Base-by-base conservation (phyloP, 2,797 vertebrate species). In the Coreius guichenoti region DNA sequence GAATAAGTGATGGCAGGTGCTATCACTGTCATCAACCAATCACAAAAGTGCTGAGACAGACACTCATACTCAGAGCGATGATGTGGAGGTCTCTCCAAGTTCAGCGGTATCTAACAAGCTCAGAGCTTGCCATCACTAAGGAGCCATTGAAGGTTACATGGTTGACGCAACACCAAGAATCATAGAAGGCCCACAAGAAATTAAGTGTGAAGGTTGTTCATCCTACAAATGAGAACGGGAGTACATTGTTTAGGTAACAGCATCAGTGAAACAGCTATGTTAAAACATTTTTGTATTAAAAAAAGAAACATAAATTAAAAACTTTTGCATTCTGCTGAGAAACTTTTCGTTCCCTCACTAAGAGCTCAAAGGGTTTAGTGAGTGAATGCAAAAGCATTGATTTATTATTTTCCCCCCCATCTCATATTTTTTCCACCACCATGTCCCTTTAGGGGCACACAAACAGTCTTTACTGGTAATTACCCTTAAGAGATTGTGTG, bases 1-100 rank as follows among this genome's bases (percentile, higher is more conserved):
- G 77, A 87, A 90, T 90, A 88, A 88, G 80, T 88, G 87, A 89
- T 86, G 31, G 80, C 36, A 76, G 77, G 68, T 77, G 86, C 86
- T 88, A 87, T 87, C 81, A 75, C 51, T 85, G 82, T 88, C 87
- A 84, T 90, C 87, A 79, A 86, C 84, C 89, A 84, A 87, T 88
- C 89, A 80, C 39, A 31, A 67, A 84, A 80, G 72, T 88, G 84
- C 89, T 88, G 86, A 88, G 77, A 81, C 72, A 74, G 77, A 63
- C 77, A 86, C 85, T 87, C 70, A 49, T 65, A 47, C 77, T 85
- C 74, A 75, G 39, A 75, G 85, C 2, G 23, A 85, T 69, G 67
- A 85, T 85, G 43, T 45, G 6, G 61, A 82, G 58, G 83, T 65
- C 72, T 69, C 26, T 47, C 33, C 36, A 61, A 80, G 85, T 86